phyloP scores from a whole-genome alignment of 1,140 invertebrate species.

The Archivesica marissinica region DNA sequence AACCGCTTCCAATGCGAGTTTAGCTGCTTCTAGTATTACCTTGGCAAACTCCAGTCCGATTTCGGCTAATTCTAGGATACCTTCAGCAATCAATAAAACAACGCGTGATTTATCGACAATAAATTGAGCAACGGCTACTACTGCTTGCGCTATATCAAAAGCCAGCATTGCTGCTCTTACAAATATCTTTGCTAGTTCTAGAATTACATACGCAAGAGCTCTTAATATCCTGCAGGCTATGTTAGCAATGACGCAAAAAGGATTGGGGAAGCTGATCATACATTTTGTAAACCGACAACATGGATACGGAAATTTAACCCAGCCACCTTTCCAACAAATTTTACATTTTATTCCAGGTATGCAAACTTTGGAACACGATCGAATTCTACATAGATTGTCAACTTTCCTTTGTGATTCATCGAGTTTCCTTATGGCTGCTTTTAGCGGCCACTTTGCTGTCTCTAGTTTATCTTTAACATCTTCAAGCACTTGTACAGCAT shows the following conservation, averaged over 20 bases:
- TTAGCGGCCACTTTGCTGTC: slow-evolving; percentile 41
- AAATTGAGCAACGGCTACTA: slow-evolving; percentile 44
- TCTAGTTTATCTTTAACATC: slow-evolving; percentile 53
- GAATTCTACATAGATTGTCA: slow-evolving; percentile 60
- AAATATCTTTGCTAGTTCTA: slow-evolving; percentile 54
- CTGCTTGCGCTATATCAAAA: slow-evolving; percentile 47
- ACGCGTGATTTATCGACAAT: slow-evolving; percentile 53
- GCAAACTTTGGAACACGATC: slow-evolving; percentile 38
- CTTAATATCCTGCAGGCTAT: slow-evolving; percentile 31
- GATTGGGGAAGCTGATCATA: slow-evolving; percentile 51
- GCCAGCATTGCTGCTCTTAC: slow-evolving; percentile 34
- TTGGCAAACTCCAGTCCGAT: slow-evolving; percentile 35
- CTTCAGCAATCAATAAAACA: slow-evolving; percentile 28
- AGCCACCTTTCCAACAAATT: slow-evolving; percentile 2
- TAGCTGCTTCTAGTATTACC: slow-evolving; percentile 6
- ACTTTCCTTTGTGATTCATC: slow-evolving; percentile 55
- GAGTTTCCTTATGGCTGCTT: slow-evolving; percentile 41
- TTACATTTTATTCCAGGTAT: slow-evolving; percentile 56
- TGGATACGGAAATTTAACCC: slow-evolving; percentile 33
- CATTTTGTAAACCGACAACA: slow-evolving; percentile 42
- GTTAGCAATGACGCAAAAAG: slow-evolving; percentile 44
- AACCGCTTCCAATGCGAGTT: slow-evolving; percentile 46
- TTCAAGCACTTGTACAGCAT: slow-evolving; percentile 32
- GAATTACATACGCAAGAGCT: slow-evolving; percentile 5
- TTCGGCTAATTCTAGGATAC: slow-evolving; percentile 16